A percentile compares a stretch with the other conserved stretches of the same genome.
phyloP scores from a whole-genome alignment of 2,888 invertebrate species.

The Apocheima hispidaria region DNA sequence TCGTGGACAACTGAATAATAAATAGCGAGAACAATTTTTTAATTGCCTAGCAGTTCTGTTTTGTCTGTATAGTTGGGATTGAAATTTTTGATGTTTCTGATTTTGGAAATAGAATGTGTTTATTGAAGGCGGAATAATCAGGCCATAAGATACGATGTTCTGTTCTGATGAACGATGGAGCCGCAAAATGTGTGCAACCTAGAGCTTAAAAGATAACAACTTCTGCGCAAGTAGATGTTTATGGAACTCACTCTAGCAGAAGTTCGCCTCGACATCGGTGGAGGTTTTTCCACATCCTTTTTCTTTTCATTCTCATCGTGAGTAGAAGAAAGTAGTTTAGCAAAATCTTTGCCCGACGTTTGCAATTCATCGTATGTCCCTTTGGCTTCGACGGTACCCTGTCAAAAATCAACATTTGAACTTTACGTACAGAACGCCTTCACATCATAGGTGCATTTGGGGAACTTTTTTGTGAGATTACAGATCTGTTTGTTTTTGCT shows the following conservation, averaged over 20 bases:
- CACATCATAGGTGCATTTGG: no score
- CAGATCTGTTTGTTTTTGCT: neutral
- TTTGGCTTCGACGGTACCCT: slow-evolving; percentile 86
- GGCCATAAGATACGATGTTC: neutral
- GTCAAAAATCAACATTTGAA: no score
- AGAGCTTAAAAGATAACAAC: neutral
- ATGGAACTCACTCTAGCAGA: slow-evolving; percentile 71
- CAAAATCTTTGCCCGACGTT: slow-evolving; percentile 86
- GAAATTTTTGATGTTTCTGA: neutral
- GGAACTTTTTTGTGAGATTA: neutral
- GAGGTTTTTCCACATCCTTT: slow-evolving; percentile 65
- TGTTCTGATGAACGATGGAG: neutral
- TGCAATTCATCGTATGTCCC: slow-evolving; percentile 87
- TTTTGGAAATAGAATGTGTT: neutral
- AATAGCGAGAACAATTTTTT: slow-evolving; percentile 13
- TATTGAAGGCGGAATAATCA: neutral
- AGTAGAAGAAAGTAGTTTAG: slow-evolving; percentile 82
- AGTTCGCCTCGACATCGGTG: slow-evolving; percentile 70
- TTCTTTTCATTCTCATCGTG: slow-evolving; percentile 77
- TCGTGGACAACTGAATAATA: slow-evolving; percentile 71
- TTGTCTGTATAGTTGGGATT: neutral
- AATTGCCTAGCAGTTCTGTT: neutral
- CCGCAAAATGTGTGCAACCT: neutral
- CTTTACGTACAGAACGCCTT: no score
- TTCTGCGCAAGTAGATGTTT: neutral